Evolutionary conservation across 2,888 invertebrate species (phyloP), one percentile per base, ranked within the genome.

Genomic region (Polyploca ridens): DNA sequence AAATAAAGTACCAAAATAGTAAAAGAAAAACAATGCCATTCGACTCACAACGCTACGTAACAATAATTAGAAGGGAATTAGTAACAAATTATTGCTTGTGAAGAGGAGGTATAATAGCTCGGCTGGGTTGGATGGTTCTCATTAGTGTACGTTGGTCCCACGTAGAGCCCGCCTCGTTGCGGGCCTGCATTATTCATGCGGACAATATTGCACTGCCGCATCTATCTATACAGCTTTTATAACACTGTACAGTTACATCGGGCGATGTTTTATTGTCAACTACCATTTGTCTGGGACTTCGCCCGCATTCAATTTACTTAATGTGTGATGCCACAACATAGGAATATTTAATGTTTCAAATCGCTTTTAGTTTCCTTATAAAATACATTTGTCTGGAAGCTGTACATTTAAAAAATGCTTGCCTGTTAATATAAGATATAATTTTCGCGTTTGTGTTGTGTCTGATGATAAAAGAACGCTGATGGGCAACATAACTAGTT

Each of bases 121-220:
- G 79, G 80, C 79, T 77, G 85, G 86, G 84, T 82, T 86, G 88
- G 87, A 86, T 87, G 86, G 83, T 85, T 87, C 91, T 92, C 91
- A 93, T 93, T 92, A 92, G 91, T 88, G 89, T 85, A 83, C 83
- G 84, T 74, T 82, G 84, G 85, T 85, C 82, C 80, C 82, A 81
- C 84, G 83, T 77, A 81, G 85, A 84, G 84, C 84, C 76, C 79
- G 81, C 54, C 81, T 86, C 84, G 85, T 85, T 85, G 86, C 82
- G 81, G 82, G 81, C 86, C 81, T 93, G 92, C 92, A 93, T 93
- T 92, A 93, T 93, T 93, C 92, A 93, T 93, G 90, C 85, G 87
- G 86, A 90, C 91, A 90, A 90, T 92, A 91, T 92, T 93, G 90
- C 90, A 88, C 81, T 82, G 79, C 83, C 85, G 81, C 83, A 82